Percentiles rank a stretch among this genome's conserved stretches.
These are phyloP conservation scores for Seriola quinqueradiata DNA, from an alignment of 2,113 vertebrate species.

Conservation along the genomic window DNA sequence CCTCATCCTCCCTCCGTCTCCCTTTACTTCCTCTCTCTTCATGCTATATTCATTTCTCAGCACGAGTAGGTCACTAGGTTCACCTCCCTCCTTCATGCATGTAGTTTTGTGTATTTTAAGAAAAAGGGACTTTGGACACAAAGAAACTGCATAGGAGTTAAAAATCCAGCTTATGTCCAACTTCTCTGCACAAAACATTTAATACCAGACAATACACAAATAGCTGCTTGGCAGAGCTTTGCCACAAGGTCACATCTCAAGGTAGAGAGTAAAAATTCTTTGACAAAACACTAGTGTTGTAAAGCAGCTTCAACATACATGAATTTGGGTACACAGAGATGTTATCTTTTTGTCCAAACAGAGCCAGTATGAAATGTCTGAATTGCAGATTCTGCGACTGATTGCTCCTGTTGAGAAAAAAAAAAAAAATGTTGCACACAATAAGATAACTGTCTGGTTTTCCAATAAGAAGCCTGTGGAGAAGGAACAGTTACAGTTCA, in stretches of 20 bases:
- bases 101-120: conserved; percentile 10
- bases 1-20: conserved; percentile 38
- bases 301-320: conserved; percentile 5
- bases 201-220: conserved; percentile 2
- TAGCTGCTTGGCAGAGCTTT: not conserved
- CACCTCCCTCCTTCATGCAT: conserved; percentile 3
- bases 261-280: not conserved
- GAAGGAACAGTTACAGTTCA: conserved; percentile 25
- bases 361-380: conserved; percentile 29
- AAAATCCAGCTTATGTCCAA: not conserved
- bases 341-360: conserved; percentile 12
- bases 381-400: conserved; percentile 33
- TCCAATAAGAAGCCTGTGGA: not conserved
- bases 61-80: conserved; percentile 28
- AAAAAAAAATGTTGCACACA: conserved; percentile 20
- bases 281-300: not conserved
- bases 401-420: conserved; percentile 24
- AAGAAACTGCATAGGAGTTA: not conserved
- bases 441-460: conserved; percentile 52
- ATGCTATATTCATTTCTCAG: conserved; percentile 43
- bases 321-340: conserved; percentile 5
- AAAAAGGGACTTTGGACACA: not conserved
- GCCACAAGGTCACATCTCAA: not conserved
- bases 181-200: not conserved
- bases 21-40: conserved; percentile 56